Base-by-base conservation (phyloP, 2,797 vertebrate genomes). In the Steatocranus sp. region DNA sequence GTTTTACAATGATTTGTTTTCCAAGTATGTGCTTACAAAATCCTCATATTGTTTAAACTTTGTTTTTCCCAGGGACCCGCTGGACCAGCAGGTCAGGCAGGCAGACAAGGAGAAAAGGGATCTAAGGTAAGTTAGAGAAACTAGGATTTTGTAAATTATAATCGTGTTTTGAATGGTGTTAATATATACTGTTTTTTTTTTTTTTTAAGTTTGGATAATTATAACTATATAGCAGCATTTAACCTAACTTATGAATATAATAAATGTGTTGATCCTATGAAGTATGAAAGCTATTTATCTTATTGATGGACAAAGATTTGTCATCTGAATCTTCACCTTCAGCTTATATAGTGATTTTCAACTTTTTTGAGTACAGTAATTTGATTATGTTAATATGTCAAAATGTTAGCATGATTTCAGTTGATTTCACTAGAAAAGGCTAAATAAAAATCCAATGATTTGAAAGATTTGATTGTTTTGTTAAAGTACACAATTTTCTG, bases 51-150 rank as follows among this genome's bases (percentile, higher is more conserved):
- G 51, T 75, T 50, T 76, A 20, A 15, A 49, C 14, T 11, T 46
- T 70, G n/a, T 83, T 80, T 7, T 79, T 92, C 82, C 32, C 81
- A 99, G 98, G 98, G 98, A 66, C 94, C 97, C 51, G 86, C 96
- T 78, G 98, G 98, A 91, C 90, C 86, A 84, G 86, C 94, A 3
- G 98, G 98, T 54, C 88, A 96, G 79, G 97, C 98, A 92, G 98
- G 98, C 85, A 97, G 97, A 89, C 97, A 98, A 94, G 98, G 98
- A 75, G 98, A 99, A 93, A 99, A 99, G 83, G 98, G 98, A 53
- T 96, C 98, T 87, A 99, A 99, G 98, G 98, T 99, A 85, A 94
- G 86, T 53, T 17, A 3, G 32, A 38, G 34, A 41, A 70, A 48
- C 25, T n/a, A 32, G 10, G 25, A 58, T 48, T 78, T 27, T 48